Evolutionary conservation across 2,113 vertebrate species (phyloP).

Genomic region (Cebus imitator): DNA sequence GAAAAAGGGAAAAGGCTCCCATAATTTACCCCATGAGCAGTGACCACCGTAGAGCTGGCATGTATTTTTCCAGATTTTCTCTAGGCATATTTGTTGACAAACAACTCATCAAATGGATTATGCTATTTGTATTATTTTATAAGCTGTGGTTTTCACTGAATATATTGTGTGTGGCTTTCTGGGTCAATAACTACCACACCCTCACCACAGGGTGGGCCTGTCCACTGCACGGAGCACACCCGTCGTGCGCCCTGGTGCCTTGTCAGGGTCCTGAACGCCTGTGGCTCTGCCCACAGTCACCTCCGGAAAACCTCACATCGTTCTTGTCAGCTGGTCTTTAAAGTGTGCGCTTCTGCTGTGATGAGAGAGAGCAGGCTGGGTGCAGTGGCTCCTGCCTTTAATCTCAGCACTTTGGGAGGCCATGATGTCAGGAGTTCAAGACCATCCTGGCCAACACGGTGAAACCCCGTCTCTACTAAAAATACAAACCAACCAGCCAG

Average conservation of each 20-base stretch:
- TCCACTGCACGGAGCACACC: background rate
- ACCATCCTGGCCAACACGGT: too few relatives aligned
- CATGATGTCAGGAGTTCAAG: too few relatives aligned
- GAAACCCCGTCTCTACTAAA: too few relatives aligned
- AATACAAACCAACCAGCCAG: too few relatives aligned
- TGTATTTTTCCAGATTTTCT: background rate
- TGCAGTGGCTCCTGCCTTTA: too few relatives aligned
- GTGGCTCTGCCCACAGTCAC: background rate
- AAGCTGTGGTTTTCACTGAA: background rate
- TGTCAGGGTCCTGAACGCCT: background rate
- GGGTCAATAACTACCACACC: background rate
- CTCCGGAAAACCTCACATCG: background rate
- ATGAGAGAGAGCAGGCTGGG: background rate
- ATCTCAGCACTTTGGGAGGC: too few relatives aligned
- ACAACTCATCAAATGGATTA: background rate
- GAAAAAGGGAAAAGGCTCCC: background rate
- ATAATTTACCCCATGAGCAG: background rate
- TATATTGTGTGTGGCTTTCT: too few relatives aligned
- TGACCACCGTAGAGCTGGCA: too few relatives aligned
- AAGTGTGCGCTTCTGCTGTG: background rate
- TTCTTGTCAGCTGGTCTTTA: background rate
- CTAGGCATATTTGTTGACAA: background rate
- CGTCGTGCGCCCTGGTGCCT: too few relatives aligned
- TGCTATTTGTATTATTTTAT: background rate
- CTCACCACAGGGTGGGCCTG: accelerated